Percentiles rank a stretch among this genome's conserved stretches.
These are phyloP conservation scores for Ceratotherium simum DNA, from an alignment of 2,113 vertebrate genomes.

Conservation along the genomic window DNA sequence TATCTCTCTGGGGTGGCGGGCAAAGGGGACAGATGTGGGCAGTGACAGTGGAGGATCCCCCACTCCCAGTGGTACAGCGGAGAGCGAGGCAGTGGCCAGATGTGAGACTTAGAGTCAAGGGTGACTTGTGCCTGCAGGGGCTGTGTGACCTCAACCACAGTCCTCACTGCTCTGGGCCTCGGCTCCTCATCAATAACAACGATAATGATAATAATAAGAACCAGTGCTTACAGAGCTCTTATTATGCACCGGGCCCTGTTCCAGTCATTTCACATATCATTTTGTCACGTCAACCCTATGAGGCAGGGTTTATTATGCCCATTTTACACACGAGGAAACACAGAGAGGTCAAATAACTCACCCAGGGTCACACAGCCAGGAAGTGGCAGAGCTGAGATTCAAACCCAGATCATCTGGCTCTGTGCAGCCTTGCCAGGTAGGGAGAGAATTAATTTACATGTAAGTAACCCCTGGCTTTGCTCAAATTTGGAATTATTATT, in stretches of 20 bases:
- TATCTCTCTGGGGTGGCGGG: neutral
- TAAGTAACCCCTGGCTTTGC: neutral
- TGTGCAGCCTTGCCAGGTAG: neutral
- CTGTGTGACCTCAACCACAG: neutral
- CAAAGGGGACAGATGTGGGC: neutral
- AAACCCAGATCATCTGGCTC: neutral
- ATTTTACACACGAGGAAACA: neutral
- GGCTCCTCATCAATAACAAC: rapidly evolving
- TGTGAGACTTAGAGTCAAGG: neutral
- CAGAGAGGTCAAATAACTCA: neutral
- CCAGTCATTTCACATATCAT: neutral
- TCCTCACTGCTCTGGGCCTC: neutral
- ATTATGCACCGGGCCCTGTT: neutral
- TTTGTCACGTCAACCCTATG: neutral
- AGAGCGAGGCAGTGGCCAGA: neutral
- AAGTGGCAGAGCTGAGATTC: neutral
- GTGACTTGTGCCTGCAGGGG: rapidly evolving
- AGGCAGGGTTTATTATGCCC: neutral
- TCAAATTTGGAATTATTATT: neutral
- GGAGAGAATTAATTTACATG: neutral
- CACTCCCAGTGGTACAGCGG: neutral
- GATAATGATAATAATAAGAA: rapidly evolving
- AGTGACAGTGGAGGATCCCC: neutral
- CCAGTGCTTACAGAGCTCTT: rapidly evolving
- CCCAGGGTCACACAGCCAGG: neutral